Base-by-base conservation (phyloP, 2,797 vertebrate genomes). In the Periophthalmus magnuspinnatus region DNA sequence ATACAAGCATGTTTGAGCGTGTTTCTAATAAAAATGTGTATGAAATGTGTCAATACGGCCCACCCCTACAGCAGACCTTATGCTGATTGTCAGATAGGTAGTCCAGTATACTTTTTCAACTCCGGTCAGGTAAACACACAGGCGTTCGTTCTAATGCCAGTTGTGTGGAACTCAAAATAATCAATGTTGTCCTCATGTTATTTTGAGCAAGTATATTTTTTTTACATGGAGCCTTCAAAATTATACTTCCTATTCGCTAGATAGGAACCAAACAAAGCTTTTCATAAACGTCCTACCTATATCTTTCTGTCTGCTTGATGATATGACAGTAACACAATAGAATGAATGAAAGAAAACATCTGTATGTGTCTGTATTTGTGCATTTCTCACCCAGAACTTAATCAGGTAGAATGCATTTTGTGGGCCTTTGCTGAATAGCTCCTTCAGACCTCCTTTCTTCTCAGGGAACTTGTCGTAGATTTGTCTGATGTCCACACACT, bases 391-490 rank as follows among this genome's bases (percentile, higher is more conserved):
- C 97, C 97, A 99, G 93, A 99, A 99, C 84, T 99, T 99, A 69
- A 99, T 96, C 13, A 99, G 94, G 93, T 98, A 99, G 93, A 99
- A 99, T 57, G 97, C 94, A 14, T 96, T 97, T 61, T 98, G 97
- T 0, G 96, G 96, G 14, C 97, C 97, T 81, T 97, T 98, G 72
- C 92, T 94, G 74, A 98, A 99, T 45, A 99, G 93, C 83, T 99
- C 97, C 90, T 98, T 99, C 50, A 99, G 93, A 34, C 97, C 97
- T 0, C 97, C 97, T 84, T 99, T 99, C 93, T 99, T 99, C 87
- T 99, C 97, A 0, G 97, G 97, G 77, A 99, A 99, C 82, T 99
- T 99, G 93, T 99, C 97, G 32, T 99, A 99, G 85, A 98, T 99
- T 92, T 99, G 97, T 83, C 96, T 93, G 82, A 99, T 98, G 92